These are phyloP conservation scores for Arremon aurantiirostris DNA, from an alignment of 2,797 vertebrate genomes.

Conservation along the genomic window DNA sequence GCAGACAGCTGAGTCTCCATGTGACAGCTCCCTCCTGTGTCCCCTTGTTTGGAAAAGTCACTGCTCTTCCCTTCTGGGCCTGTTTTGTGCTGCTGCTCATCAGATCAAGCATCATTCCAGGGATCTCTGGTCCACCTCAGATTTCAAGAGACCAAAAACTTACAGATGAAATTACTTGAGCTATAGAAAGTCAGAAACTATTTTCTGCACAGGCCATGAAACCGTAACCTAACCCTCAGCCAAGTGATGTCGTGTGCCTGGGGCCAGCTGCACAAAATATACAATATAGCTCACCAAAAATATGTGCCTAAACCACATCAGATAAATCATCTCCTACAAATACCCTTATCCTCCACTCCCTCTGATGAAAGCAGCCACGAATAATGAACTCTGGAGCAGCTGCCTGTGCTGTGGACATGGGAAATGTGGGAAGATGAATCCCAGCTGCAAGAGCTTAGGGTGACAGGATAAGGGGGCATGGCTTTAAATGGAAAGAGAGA, in stretches of 20 bases:
- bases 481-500: not conserved
- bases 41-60: not conserved
- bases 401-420: not conserved
- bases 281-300: not conserved
- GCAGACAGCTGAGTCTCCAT: not conserved
- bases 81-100: not conserved
- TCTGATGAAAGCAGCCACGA: not conserved
- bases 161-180: not conserved
- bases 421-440: not conserved
- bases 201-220: not conserved
- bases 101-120: not conserved
- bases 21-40: not conserved
- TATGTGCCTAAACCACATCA: slow-evolving; percentile 24
- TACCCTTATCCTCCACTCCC: not conserved
- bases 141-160: not conserved
- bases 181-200: not conserved
- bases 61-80: not conserved
- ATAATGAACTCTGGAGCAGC: not conserved
- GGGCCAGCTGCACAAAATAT: not conserved
- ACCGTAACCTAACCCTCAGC: not conserved
- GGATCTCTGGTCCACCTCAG: not conserved
- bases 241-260: not conserved
- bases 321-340: not conserved
- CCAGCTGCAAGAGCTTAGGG: not conserved
- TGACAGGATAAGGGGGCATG: not conserved